These are phyloP conservation scores for Eumerus sabulonum DNA, from an alignment of 2,888 invertebrate genomes.

Conservation along the genomic window DNA sequence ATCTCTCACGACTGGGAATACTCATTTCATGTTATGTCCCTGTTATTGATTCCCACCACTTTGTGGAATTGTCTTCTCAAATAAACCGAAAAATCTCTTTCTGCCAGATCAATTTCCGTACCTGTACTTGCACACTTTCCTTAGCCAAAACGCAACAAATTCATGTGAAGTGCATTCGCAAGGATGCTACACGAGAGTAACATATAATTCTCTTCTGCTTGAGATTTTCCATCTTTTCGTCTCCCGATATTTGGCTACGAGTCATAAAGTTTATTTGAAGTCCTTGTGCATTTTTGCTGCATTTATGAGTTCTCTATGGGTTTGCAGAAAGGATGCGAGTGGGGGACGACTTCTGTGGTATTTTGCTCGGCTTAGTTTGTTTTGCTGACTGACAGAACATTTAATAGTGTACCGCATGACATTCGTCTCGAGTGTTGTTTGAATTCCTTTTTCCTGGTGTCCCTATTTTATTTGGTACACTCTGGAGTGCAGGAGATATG, in stretches of 20 bases:
- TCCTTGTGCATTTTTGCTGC: not conserved
- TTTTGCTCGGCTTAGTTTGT: conserved; percentile 14
- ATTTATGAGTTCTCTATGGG: too few species aligned
- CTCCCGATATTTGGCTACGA: too few species aligned
- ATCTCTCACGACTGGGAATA: conserved; percentile 7
- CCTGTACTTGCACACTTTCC: not conserved
- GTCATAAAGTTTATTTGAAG: too few species aligned
- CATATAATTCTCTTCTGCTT: too few species aligned
- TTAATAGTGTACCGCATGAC: conserved; percentile 22
- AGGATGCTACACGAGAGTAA: too few species aligned
- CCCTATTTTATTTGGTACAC: not conserved
- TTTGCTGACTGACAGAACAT: conserved; percentile 26
- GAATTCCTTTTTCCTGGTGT: conserved; percentile 1
- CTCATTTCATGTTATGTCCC: conserved; percentile 1
- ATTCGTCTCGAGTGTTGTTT: not conserved
- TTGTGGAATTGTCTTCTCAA: conserved; percentile 18
- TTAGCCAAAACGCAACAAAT: too few species aligned
- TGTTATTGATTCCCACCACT: conserved; percentile 18
- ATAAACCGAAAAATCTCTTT: conserved; percentile 18
- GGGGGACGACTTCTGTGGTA: too few species aligned
- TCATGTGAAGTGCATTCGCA: too few species aligned
- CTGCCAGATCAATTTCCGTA: conserved; percentile 13
- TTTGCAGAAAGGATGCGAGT: too few species aligned
- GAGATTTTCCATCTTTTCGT: too few species aligned
- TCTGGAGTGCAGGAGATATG: too few species aligned